phyloP scores from a whole-genome alignment of 1,140 invertebrate genomes.

The Melitaea cinxia region DNA sequence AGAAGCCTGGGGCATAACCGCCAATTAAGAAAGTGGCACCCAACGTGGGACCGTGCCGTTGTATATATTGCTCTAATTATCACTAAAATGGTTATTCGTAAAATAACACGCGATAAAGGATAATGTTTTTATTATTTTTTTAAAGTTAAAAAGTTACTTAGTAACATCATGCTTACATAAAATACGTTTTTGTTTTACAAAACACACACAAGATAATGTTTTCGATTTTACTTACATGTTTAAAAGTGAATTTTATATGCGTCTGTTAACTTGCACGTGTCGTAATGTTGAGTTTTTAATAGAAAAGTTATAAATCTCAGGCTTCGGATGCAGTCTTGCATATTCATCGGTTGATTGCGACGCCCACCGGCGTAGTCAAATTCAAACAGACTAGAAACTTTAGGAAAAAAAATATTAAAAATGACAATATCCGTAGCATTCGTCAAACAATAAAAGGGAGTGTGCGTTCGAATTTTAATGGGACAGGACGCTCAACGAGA shows the following conservation, averaged over 20 bases:
- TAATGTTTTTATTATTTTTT: background rate
- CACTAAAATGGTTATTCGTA: background rate
- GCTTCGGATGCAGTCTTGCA: slow-evolving; percentile 6
- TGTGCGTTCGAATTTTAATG: slow-evolving; percentile 60
- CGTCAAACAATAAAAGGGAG: slow-evolving; percentile 55
- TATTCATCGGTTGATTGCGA: slow-evolving; percentile 26
- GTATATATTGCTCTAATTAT: slow-evolving; percentile 55
- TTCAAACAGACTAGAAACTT: slow-evolving; percentile 39
- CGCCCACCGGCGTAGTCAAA: slow-evolving; percentile 38
- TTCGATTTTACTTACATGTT: background rate
- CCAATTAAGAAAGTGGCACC: slow-evolving; percentile 60
- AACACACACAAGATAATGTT: background rate
- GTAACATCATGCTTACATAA: background rate
- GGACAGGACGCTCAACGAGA: slow-evolving; percentile 51
- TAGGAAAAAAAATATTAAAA: slow-evolving; percentile 54
- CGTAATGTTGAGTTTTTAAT: slow-evolving; percentile 20
- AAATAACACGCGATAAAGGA: background rate
- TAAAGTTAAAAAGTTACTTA: background rate
- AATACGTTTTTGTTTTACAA: background rate
- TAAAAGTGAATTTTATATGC: background rate
- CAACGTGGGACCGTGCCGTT: slow-evolving; percentile 50
- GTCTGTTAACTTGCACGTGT: slow-evolving; percentile 14
- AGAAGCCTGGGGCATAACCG: slow-evolving; percentile 43
- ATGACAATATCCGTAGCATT: slow-evolving; percentile 57
- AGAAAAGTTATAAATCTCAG: slow-evolving; percentile 27